Evolutionary conservation across 92 coral and sea anemone genomes (phyloP).

Genomic region (Virgularia gustaviana): DNA sequence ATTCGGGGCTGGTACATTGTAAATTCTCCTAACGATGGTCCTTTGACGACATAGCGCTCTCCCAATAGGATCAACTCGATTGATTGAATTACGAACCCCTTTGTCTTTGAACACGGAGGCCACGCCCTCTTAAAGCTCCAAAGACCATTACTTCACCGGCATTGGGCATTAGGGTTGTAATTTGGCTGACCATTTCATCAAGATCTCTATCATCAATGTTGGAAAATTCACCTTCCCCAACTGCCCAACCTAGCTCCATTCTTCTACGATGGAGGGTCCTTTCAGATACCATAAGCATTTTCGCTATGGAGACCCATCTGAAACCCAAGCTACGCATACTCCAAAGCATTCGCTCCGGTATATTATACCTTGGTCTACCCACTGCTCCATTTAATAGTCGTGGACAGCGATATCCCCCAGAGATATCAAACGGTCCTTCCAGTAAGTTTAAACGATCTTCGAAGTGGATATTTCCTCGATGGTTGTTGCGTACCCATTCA

Average conservation of each 20-base stretch:
- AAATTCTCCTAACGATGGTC: not conserved
- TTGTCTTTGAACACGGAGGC: slow-evolving; percentile 3
- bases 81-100: not conserved
- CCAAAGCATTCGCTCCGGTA: slow-evolving; percentile 16
- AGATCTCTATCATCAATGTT: not conserved
- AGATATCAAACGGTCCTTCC: not conserved
- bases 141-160: not conserved
- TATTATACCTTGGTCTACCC: not conserved
- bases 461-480: not conserved
- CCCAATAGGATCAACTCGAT: not conserved
- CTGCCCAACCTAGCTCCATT: not conserved
- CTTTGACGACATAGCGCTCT: not conserved
- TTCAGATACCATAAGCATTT: not conserved
- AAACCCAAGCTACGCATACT: slow-evolving; percentile 1
- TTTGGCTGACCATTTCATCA: slow-evolving; percentile 7
- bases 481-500: not conserved
- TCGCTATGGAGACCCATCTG: slow-evolving; percentile 7
- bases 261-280: not conserved
- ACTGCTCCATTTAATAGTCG: not conserved
- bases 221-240: slow-evolving; percentile 11
- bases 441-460: not conserved
- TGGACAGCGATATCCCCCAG: not conserved
- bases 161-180: not conserved
- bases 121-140: slow-evolving; percentile 9
- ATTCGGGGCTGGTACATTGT: not conserved